Evolutionary conservation across 2,113 vertebrate species (phyloP).

Genomic region (Rhinolophus sinicus): DNA sequence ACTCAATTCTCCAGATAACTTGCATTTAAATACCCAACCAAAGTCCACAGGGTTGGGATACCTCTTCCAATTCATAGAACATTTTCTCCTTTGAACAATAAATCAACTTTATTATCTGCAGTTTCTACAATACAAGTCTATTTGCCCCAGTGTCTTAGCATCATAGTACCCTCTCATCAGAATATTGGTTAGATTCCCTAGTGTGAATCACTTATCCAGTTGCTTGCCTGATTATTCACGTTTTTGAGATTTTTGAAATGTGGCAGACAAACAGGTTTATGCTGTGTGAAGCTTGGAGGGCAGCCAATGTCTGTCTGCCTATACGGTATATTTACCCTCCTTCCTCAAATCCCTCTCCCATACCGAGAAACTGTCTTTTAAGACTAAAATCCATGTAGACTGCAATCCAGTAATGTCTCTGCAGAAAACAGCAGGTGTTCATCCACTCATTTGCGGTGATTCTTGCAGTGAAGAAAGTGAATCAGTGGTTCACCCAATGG

Average conservation of each 20-base stretch:
- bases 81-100: constrained; percentile 61
- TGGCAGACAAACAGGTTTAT: constrained; percentile 79
- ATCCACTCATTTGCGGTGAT: constrained; percentile 75
- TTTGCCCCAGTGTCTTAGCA: constrained; percentile 58
- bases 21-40: constrained; percentile 14
- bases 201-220: constrained; percentile 77
- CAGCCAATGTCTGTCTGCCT: constrained; percentile 77
- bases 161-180: constrained; percentile 66
- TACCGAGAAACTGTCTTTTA: constrained; percentile 75
- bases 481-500: constrained; percentile 69
- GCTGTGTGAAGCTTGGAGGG: constrained; percentile 76
- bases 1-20: neutral
- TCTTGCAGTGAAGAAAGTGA: constrained; percentile 77
- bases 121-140: constrained; percentile 49
- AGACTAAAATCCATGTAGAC: constrained; percentile 70
- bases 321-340: constrained; percentile 69
- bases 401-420: constrained; percentile 74
- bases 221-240: constrained; percentile 76
- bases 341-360: constrained; percentile 65
- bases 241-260: constrained; percentile 74
- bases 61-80: constrained; percentile 33
- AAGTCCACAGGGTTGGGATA: neutral
- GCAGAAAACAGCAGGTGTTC: constrained; percentile 80
- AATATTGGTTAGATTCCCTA: constrained; percentile 71
- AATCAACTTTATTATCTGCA: constrained; percentile 66